Evolutionary conservation across 2,797 vertebrate genomes (phyloP), one percentile per base, ranked within the genome.

Genomic region (Phoxinus dragarum): DNA sequence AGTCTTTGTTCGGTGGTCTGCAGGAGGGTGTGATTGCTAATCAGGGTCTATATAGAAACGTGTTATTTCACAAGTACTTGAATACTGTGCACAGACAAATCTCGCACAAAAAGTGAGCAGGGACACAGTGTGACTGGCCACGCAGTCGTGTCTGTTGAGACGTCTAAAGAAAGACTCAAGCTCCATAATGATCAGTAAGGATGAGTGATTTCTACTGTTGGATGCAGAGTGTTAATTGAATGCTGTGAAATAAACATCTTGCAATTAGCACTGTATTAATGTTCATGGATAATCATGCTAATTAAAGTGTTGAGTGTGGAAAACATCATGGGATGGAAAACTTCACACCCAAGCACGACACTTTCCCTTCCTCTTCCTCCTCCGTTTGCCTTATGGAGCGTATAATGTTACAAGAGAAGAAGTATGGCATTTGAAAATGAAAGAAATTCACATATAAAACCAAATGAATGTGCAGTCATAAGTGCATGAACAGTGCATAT

Each of bases 141-240:
- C 4, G 54, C 59, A 87, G 88, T 80, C 82, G 9, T 73, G 81
- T 59, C 76, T 59, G 31, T 75, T 71, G 64, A 84, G 75, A 90
- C 80, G 49, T 23, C 86, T 19, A 84, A 85, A 82, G 87, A 90
- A 75, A 85, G 31, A 92, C 87, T 82, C 87, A 11, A 89, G 67
- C 77, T 89, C 88, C 56, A 87, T 88, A 89, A 89, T 73, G 83
- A 89, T 92, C 59, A 86, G 77, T 21, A 72, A 40, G 66, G 85
- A 85, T 85, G 85, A 93, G 73, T 88, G 86, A 92, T 91, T 89
- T 92, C 86, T 76, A 87, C 85, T 87, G 87, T 90, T 86, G 84
- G 88, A 86, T 90, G 91, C 91, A 85, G 88, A 89, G 89, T 86
- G 92, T 89, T 90, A 88, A 87, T 93, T 93, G 89, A 94, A 93